Evolutionary conservation across 2,797 vertebrate genomes (phyloP), one percentile per base, ranked within the genome.

Genomic region (Ambastaia sidthimunki): DNA sequence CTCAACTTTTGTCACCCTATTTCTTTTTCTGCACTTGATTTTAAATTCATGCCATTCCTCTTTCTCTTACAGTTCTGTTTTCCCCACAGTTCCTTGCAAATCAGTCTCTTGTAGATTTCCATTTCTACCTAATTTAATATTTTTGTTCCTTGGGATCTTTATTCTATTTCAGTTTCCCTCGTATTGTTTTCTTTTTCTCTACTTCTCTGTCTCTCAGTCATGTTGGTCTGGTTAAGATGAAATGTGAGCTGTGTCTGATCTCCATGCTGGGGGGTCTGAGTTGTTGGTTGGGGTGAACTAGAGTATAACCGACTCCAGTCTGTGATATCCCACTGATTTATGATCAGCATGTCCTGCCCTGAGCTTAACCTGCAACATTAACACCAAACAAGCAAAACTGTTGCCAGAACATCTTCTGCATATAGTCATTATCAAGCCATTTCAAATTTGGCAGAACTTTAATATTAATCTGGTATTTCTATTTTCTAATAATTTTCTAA

Each of bases 311-410:
- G 70, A 73, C 31, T 75, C 41, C 41, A 50, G 23, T 70, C 66
- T 48, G 71, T 76, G 67, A 81, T 75, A 62, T 52, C 66, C 67
- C 23, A 48, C 57, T 81, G 80, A 71, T 76, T 81, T 76, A 76
- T 76, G 62, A 55, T 54, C 66, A 71, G 23, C 18, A 21, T 47
- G 71, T 81, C 80, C 67, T 81, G 73, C 23, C 66, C 44, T 70
- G 25, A 65, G 23, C 59, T 55, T 65, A 76, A 63, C 66, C 70
- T 73, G 70, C 60, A 73, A 80, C 78, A 19, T 66, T 66, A 67
- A 3, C 13, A 34, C 60, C 70, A 73, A 80, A 73, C 62, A 80
- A 21, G 70, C 60, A 67, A 47, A 67, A 55, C n/a, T n/a, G n/a
- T n/a, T n/a, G n/a, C 60, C 78, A 9, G 18, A 67, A 59, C 7